Percentiles rank a stretch among this genome's conserved stretches.
Conservation (phyloP, 2,888 invertebrate species). For the Apotomis betuletana region DNA sequence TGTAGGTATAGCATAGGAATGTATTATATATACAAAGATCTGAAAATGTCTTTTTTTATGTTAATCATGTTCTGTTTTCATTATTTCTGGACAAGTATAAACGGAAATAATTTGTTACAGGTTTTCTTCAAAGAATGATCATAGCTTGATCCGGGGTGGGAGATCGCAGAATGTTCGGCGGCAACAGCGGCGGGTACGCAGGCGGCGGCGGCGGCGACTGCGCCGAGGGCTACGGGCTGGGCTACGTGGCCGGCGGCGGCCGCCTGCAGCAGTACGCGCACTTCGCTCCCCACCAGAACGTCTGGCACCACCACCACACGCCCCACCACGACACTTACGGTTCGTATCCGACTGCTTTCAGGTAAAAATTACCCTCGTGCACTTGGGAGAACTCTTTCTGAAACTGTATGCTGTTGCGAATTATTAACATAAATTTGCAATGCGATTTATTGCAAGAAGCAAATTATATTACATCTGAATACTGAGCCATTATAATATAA, state of each 20-base stretch:
- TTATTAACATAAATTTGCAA: not conserved
- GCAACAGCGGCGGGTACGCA: slow-evolving; percentile 56
- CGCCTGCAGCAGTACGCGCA: slow-evolving; percentile 78
- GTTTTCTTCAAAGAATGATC: slow-evolving; percentile 42
- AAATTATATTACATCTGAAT: too few relatives aligned
- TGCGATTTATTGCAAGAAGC: not conserved
- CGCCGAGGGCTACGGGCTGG: slow-evolving; percentile 70
- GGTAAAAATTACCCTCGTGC: not conserved
- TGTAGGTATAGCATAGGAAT: too few relatives aligned
- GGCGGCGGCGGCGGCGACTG: slow-evolving; percentile 60
- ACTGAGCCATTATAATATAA: too few relatives aligned
- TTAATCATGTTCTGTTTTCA: too few relatives aligned
- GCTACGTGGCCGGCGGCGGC: slow-evolving; percentile 67
- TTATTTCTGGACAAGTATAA: not conserved
- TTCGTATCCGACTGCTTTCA: slow-evolving; percentile 44
- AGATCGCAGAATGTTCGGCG: slow-evolving; percentile 60
- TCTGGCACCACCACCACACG: slow-evolving; percentile 75
- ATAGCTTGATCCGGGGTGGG: slow-evolving; percentile 44
- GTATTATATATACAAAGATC: too few relatives aligned
- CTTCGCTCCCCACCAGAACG: slow-evolving; percentile 78
- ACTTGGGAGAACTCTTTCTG: too few relatives aligned
- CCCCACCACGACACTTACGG: slow-evolving; percentile 74
- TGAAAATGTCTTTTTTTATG: not conserved
- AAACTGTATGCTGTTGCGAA: not conserved
- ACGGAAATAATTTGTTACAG: slow-evolving; percentile 24